Evolutionary conservation across 2,797 vertebrate species (phyloP).

Genomic region (Spinus pinus): DNA sequence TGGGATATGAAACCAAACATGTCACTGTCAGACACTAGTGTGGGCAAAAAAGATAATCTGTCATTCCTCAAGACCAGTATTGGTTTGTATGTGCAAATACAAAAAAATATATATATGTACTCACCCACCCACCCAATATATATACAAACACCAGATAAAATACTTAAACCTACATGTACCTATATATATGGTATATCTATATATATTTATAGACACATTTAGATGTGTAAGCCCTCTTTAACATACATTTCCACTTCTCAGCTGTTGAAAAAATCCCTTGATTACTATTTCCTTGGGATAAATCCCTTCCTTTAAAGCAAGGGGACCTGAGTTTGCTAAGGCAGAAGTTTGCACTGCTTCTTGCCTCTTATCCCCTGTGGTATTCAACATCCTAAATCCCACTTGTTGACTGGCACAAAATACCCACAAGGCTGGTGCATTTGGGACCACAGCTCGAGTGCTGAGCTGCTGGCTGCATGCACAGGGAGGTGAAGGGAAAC

Average conservation of each 20-base stretch:
- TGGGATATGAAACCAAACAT: neutral
- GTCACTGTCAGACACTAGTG: neutral
- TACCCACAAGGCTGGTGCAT: rapidly evolving
- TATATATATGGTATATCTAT: no score
- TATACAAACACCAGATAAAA: neutral
- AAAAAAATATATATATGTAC: neutral
- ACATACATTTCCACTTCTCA: neutral
- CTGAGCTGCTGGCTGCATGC: neutral
- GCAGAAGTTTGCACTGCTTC: neutral
- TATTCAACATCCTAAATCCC: neutral
- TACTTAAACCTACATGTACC: no score
- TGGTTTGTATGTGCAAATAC: neutral
- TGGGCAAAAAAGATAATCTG: neutral
- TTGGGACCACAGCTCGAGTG: neutral
- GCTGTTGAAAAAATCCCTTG: neutral
- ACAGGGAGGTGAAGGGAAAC: neutral
- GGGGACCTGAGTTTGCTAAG: neutral
- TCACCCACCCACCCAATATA: no score
- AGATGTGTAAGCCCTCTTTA: neutral
- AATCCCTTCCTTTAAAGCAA: neutral
- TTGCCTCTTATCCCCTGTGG: neutral
- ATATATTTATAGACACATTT: neutral
- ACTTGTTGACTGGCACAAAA: neutral
- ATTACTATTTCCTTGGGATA: neutral
- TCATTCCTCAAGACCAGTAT: neutral